A percentile compares a stretch with the other conserved stretches of the same genome.
phyloP scores from a whole-genome alignment of 2,797 vertebrate genomes.

The Myotis planiceps region DNA sequence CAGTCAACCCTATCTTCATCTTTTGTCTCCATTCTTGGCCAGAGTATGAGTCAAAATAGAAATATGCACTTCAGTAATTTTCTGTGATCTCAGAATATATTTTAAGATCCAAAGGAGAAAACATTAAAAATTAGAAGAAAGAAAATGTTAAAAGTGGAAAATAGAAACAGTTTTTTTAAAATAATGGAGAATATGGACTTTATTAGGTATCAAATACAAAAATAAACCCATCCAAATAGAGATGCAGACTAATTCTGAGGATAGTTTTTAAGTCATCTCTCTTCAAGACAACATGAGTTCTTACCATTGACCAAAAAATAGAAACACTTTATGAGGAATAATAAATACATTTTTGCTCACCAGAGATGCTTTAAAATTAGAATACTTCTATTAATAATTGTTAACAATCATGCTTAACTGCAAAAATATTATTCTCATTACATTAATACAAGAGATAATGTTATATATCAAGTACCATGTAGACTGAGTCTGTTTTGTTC shows the following conservation, averaged over 20 bases:
- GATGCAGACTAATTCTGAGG: too few relatives aligned
- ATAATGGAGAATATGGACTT: too few relatives aligned
- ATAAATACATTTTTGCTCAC: neutral
- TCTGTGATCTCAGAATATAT: conserved; percentile 7
- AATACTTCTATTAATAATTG: neutral
- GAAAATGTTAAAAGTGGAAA: neutral
- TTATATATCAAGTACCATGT: too few relatives aligned
- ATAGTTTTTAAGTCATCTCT: too few relatives aligned
- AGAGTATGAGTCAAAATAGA: conserved; percentile 37
- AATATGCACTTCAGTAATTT: conserved; percentile 3
- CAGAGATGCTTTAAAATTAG: neutral
- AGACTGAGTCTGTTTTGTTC: neutral
- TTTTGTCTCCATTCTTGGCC: neutral
- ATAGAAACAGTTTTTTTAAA: neutral
- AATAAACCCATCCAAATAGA: too few relatives aligned
- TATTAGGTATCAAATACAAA: too few relatives aligned
- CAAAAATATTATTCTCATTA: neutral
- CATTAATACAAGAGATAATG: neutral
- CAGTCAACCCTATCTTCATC: neutral
- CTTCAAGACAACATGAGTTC: too few relatives aligned
- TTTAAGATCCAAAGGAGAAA: conserved; percentile 5
- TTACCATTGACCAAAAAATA: neutral
- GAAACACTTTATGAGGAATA: neutral
- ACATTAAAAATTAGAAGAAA: conserved; percentile 28
- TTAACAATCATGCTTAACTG: neutral